A percentile compares a stretch with the other conserved stretches of the same genome.
Conservation (phyloP, 2,888 invertebrate genomes). For the Polia nebulosa region DNA sequence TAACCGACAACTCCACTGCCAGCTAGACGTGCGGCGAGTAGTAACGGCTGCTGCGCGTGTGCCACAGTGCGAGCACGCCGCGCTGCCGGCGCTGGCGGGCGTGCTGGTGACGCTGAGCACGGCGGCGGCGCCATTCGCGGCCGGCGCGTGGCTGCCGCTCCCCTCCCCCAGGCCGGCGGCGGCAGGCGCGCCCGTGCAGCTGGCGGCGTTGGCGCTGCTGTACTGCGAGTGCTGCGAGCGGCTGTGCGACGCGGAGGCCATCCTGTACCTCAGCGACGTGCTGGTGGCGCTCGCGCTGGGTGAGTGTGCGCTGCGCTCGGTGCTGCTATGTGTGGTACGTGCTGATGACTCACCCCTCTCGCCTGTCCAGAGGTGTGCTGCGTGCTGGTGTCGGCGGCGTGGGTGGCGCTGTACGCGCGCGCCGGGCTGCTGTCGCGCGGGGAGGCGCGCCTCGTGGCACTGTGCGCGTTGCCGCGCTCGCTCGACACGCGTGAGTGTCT, state of each 20-base stretch:
- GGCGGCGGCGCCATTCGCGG: conserved; percentile 71
- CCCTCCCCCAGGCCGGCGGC: conserved; percentile 59
- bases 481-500: conserved; percentile 52
- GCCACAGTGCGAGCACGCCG: conserved; percentile 77
- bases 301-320: conserved; percentile 52
- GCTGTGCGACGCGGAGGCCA: conserved; percentile 77
- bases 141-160: conserved; percentile 63
- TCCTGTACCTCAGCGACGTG: conserved; percentile 68
- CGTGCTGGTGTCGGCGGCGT: conserved; percentile 69
- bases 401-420: conserved; percentile 74
- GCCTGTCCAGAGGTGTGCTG: conserved; percentile 66
- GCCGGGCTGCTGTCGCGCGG: conserved; percentile 69
- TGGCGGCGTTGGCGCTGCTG: conserved; percentile 77
- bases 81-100: conserved; percentile 70
- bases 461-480: conserved; percentile 74
- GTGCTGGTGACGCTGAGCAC: conserved; percentile 67
- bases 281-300: conserved; percentile 65
- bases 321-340: background rate
- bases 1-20: no score
- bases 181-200: conserved; percentile 50
- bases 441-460: conserved; percentile 72
- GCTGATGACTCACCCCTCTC: background rate
- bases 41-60: background rate
- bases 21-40: no score
- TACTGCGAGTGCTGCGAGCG: conserved; percentile 81